Conservation (phyloP, 2,888 invertebrate genomes). For the Drosophila cognata region DNA sequence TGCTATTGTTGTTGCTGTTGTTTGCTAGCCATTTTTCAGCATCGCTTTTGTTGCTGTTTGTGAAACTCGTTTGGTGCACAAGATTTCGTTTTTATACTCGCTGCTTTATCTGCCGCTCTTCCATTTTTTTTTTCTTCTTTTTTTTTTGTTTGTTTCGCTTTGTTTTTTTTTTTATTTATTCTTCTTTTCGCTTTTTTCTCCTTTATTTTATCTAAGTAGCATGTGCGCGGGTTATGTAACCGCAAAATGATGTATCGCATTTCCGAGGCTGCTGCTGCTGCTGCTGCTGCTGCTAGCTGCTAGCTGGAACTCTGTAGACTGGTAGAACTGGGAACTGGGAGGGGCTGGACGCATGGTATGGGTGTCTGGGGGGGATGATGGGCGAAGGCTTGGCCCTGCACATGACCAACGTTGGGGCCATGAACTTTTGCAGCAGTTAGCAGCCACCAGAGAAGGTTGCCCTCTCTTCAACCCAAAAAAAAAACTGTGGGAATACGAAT, state of each 20-base stretch:
- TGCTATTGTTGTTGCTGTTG: slow-evolving; percentile 16
- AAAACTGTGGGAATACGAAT: slow-evolving; percentile 1
- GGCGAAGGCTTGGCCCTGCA: slow-evolving; percentile 21
- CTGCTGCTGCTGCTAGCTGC: slow-evolving; percentile 10
- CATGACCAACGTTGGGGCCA: slow-evolving; percentile 36
- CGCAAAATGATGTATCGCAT: slow-evolving; percentile 75
- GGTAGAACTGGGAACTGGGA: neutral
- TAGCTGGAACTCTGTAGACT: neutral
- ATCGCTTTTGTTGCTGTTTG: slow-evolving; percentile 48
- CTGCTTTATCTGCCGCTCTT: slow-evolving; percentile 60
- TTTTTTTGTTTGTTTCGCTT: neutral
- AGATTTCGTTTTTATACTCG: slow-evolving; percentile 63
- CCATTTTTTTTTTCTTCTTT: slow-evolving; percentile 15
- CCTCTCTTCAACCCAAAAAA: neutral
- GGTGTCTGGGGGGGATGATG: rapidly evolving
- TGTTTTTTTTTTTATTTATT: slow-evolving; percentile 11
- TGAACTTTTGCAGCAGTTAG: slow-evolving; percentile 27
- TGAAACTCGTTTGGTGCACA: slow-evolving; percentile 66
- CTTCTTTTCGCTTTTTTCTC: slow-evolving; percentile 15
- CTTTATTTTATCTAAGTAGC: slow-evolving; percentile 67
- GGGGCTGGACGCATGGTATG: neutral
- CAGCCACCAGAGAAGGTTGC: slow-evolving; percentile 3
- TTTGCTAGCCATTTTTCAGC: slow-evolving; percentile 51
- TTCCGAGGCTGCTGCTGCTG: slow-evolving; percentile 47
- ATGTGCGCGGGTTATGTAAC: slow-evolving; percentile 77